phyloP scores from a whole-genome alignment of 2,888 invertebrate genomes.

The Hipparchia sbordonii region DNA sequence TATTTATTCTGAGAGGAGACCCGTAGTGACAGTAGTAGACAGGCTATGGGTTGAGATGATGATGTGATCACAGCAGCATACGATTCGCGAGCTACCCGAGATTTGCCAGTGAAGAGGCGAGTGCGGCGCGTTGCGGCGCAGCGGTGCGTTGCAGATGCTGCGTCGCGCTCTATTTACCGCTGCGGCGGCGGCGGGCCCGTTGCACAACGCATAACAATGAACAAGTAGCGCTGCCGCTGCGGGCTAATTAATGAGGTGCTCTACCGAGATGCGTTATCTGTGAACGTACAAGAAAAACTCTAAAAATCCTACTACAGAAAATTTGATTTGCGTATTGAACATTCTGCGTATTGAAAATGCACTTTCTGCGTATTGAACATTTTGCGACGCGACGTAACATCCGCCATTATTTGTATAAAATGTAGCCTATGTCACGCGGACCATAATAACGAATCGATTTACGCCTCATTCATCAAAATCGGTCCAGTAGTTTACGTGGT shows the following conservation, averaged over 20 bases:
- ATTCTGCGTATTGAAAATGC: too few relatives aligned
- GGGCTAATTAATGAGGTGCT: slow-evolving; percentile 29
- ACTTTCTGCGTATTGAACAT: too few relatives aligned
- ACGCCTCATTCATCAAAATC: too few relatives aligned
- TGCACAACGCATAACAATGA: slow-evolving; percentile 40
- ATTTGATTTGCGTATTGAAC: too few relatives aligned
- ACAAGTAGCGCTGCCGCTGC: slow-evolving; percentile 28
- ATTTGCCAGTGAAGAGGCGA: neutral
- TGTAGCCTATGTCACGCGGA: too few relatives aligned
- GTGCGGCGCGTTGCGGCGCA: slow-evolving; percentile 29
- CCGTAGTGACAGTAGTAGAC: too few relatives aligned
- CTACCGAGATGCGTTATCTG: slow-evolving; percentile 9
- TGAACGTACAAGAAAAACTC: neutral
- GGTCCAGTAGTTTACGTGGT: too few relatives aligned
- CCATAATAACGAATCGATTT: too few relatives aligned
- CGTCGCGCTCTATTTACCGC: slow-evolving; percentile 64
- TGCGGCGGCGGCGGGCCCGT: slow-evolving; percentile 39
- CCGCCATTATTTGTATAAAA: too few relatives aligned
- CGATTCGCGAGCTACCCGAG: neutral
- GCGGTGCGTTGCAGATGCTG: slow-evolving; percentile 53
- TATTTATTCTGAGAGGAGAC: too few relatives aligned
- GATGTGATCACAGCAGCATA: neutral
- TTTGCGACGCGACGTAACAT: too few relatives aligned
- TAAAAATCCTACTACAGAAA: neutral
- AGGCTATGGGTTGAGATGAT: too few relatives aligned